Evolutionary conservation across 2,888 invertebrate species (phyloP), one percentile per base, ranked within the genome.

Genomic region (Pandemis heparana): DNA sequence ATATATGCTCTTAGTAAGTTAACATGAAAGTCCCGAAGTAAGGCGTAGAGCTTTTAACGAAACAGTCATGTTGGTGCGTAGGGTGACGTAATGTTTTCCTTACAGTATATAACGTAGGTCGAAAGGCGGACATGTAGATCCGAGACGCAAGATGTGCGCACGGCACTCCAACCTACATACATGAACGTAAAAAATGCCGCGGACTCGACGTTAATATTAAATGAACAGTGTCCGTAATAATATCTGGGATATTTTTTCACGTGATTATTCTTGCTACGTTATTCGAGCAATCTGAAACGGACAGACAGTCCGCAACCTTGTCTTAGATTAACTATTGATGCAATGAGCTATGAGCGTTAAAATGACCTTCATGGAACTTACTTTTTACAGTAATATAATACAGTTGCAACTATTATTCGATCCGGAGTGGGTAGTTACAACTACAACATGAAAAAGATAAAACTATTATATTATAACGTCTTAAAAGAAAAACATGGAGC

Each of bases 81-180:
- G 60, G 84, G 80, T 92, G 92, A 93, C 92, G 93, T 80, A 92
- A 93, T 90, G 82, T 92, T 90, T 91, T 88, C 82, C 85, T 84
- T 83, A 79, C 77, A 80, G 77, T 82, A 82, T 80, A 82, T 85
- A 80, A 80, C 88, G 91, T 91, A 89, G 91, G 90, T 86, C 79
- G 89, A 88, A 86, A 90, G 88, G 88, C 90, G 92, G 89, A 92
- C 89, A 87, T 89, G 85, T 85, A 85, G 85, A 82, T 84, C 84
- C 85, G 85, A 85, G 83, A 85, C 85, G 84, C 83, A 82, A 87
- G 85, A 85, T 87, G 83, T 92, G 92, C 93, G 86, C 93, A 94
- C 93, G 92, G 92, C 92, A 91, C 93, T 86, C 79, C 89, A 90
- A 89, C 90, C 92, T 89, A 92, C 89, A 90, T 89, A 89, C 85